These are phyloP conservation scores for Noctua janthina DNA, from an alignment of 2,888 invertebrate genomes.

Conservation along the genomic window DNA sequence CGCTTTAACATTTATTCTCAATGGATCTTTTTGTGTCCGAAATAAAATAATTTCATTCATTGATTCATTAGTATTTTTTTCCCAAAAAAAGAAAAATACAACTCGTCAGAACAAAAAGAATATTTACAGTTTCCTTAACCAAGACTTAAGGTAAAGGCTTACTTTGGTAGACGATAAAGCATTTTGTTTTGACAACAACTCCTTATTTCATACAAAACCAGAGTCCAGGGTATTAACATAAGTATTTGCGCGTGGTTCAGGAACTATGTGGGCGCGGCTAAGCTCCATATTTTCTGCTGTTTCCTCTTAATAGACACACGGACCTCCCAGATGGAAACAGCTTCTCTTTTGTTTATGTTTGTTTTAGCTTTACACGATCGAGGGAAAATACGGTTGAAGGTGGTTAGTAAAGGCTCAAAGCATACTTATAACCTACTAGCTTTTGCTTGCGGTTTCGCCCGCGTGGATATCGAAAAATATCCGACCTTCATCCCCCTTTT, in stretches of 20 bases:
- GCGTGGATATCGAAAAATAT: too few relatives aligned
- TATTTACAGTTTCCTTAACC: constrained; percentile 38
- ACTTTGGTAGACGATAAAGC: constrained; percentile 27
- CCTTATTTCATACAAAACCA: constrained; percentile 19
- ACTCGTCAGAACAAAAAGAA: constrained; percentile 13
- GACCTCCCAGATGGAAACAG: neutral
- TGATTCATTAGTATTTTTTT: neutral
- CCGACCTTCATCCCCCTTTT: too few relatives aligned
- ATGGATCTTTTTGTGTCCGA: too few relatives aligned
- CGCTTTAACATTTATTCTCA: too few relatives aligned
- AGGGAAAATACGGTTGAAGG: neutral
- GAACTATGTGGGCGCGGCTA: constrained; percentile 36
- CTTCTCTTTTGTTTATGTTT: constrained; percentile 11
- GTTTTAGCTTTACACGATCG: neutral
- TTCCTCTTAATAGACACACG: constrained; percentile 17
- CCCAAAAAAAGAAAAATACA: constrained; percentile 21
- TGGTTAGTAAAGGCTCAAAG: neutral
- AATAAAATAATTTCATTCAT: too few relatives aligned
- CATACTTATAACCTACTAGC: neutral
- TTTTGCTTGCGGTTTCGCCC: too few relatives aligned
- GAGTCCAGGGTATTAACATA: constrained; percentile 41
- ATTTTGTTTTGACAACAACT: constrained; percentile 32
- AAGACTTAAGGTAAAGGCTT: constrained; percentile 39
- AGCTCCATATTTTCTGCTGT: constrained; percentile 36
- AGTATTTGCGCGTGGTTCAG: constrained; percentile 32